Percentiles rank a stretch among this genome's conserved stretches.
These are phyloP conservation scores for Amphiprion percula DNA, from an alignment of 2,113 vertebrate genomes.

Conservation along the genomic window DNA sequence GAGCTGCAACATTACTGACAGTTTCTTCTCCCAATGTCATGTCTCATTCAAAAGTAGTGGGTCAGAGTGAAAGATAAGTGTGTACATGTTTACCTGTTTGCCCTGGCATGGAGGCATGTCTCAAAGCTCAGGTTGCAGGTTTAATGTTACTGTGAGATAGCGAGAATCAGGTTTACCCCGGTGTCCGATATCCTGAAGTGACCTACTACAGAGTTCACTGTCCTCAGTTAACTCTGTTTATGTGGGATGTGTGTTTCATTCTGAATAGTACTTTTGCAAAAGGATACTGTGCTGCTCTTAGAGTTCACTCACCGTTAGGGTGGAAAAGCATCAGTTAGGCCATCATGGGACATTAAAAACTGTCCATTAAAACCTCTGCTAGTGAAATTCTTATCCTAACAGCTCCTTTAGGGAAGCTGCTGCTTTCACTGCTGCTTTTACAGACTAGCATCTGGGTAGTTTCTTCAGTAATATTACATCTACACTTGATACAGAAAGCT, in stretches of 20 bases:
- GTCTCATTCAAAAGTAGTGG: background rate
- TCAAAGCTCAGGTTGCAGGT: constrained; percentile 21
- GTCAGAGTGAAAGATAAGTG: background rate
- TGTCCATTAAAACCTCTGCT: constrained; percentile 25
- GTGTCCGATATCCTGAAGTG: constrained; percentile 19
- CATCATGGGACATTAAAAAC: constrained; percentile 1
- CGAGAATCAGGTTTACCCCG: background rate
- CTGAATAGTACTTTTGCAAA: background rate
- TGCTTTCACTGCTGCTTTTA: constrained; percentile 26
- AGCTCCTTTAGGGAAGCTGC: background rate
- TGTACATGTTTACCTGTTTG: constrained; percentile 1
- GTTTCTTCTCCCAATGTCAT: background rate
- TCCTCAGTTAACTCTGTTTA: background rate
- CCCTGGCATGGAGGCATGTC: constrained; percentile 12
- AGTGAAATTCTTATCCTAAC: constrained; percentile 19
- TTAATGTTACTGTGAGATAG: constrained; percentile 37
- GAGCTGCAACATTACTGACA: no score
- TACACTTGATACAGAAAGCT: no score
- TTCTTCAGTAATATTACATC: background rate
- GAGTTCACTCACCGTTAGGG: background rate
- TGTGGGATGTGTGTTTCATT: no score
- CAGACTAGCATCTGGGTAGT: background rate
- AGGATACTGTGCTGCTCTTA: background rate
- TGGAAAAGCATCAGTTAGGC: background rate
- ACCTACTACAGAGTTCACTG: background rate